Evolutionary conservation across 2,888 invertebrate species (phyloP).

Genomic region (Macrophya annulata): DNA sequence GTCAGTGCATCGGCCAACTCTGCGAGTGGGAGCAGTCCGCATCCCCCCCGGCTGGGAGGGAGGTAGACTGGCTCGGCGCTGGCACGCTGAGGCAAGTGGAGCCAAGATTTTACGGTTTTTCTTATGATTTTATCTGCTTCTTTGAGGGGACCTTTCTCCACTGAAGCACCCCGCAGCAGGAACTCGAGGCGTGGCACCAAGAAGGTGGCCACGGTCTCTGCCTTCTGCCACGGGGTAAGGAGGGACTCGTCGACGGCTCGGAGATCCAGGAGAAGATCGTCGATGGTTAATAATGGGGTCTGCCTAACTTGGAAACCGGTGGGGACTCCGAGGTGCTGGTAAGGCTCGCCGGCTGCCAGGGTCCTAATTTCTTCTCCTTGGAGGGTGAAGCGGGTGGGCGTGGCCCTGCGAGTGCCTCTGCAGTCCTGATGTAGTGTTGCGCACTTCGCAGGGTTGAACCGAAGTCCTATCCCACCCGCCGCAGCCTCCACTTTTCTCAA

Average conservation of each 20-base stretch:
- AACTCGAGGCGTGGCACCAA: constrained; percentile 69
- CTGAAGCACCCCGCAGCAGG: too few relatives aligned
- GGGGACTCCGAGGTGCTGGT: constrained; percentile 67
- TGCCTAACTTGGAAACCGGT: constrained; percentile 63
- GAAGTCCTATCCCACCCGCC: too few relatives aligned
- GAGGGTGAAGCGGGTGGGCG: constrained; percentile 60
- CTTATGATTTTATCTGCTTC: too few relatives aligned
- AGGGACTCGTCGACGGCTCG: constrained; percentile 57
- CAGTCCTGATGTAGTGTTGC: constrained; percentile 65
- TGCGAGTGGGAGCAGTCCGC: constrained; percentile 68
- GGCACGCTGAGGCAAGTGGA: too few relatives aligned
- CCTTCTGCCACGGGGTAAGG: constrained; percentile 64
- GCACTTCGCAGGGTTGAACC: constrained; percentile 70
- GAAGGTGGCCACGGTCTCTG: constrained; percentile 62
- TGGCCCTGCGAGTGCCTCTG: constrained; percentile 49
- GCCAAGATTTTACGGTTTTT: too few relatives aligned
- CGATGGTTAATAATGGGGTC: constrained; percentile 57
- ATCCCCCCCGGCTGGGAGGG: too few relatives aligned
- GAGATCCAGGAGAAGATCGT: constrained; percentile 62
- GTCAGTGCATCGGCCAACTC: too few relatives aligned
- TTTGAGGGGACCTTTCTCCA: too few relatives aligned
- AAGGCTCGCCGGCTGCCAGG: too few relatives aligned
- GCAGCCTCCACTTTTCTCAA: constrained; percentile 56
- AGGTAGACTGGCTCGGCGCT: too few relatives aligned
- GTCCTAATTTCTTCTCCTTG: constrained; percentile 60